Conservation (phyloP, 2,888 invertebrate genomes). For the Capitulum mitella region DNA sequence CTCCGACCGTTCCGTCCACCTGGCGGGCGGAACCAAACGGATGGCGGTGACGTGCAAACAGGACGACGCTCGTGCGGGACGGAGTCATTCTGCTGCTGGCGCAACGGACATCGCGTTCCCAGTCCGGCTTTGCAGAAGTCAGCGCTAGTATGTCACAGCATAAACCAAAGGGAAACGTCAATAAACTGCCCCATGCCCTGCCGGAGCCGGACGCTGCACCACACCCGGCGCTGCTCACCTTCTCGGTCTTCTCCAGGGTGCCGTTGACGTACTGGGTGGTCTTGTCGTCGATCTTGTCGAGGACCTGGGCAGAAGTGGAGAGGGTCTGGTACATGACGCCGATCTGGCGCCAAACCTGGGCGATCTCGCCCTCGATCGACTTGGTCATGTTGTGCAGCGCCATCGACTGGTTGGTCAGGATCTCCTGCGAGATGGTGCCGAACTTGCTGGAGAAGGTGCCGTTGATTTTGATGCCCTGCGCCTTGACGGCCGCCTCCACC, state of each 20-base stretch:
- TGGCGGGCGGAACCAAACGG: slow-evolving; percentile 63
- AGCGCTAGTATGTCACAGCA: no score
- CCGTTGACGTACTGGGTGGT: slow-evolving; percentile 68
- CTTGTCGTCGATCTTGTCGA: slow-evolving; percentile 67
- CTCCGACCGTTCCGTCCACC: slow-evolving; percentile 69
- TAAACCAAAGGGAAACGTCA: no score
- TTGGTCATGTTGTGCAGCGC: slow-evolving; percentile 64
- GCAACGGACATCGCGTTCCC: no score
- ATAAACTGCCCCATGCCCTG: no score
- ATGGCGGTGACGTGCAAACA: no score
- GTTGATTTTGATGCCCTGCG: slow-evolving; percentile 58
- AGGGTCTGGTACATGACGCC: slow-evolving; percentile 81
- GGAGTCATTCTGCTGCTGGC: no score
- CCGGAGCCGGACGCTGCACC: no score
- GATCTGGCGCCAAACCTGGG: slow-evolving; percentile 74
- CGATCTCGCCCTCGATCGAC: slow-evolving; percentile 55
- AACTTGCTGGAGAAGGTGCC: slow-evolving; percentile 57
- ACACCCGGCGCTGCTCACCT: no score
- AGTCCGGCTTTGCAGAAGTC: no score
- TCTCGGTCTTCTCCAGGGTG: slow-evolving; percentile 53
- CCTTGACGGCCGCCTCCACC: slow-evolving; percentile 48
- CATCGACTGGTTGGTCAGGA: slow-evolving; percentile 63
- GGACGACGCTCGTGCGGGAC: no score
- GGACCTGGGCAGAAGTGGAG: slow-evolving; percentile 61
- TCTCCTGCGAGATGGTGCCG: slow-evolving; percentile 59